Evolutionary conservation across 2,888 invertebrate species (phyloP).

Genomic region (Drosophila picticornis): DNA sequence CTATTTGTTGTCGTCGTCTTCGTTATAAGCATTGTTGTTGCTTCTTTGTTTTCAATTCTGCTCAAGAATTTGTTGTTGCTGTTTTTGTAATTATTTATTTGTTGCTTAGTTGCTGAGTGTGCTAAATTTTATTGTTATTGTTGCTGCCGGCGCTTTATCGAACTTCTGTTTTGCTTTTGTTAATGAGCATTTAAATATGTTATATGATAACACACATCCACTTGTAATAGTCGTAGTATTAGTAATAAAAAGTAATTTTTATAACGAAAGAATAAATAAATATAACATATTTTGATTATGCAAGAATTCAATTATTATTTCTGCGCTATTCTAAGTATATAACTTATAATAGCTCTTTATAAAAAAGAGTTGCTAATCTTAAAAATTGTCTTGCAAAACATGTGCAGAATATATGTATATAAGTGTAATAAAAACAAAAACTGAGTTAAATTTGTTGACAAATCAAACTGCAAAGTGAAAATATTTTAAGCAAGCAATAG

Average conservation of each 20-base stretch:
- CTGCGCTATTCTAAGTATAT: background rate
- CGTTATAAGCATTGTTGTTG: slow-evolving; percentile 27
- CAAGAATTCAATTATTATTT: background rate
- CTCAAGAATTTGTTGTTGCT: slow-evolving; percentile 33
- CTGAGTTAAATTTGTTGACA: background rate
- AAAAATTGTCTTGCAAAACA: background rate
- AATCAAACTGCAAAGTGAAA: slow-evolving; percentile 3
- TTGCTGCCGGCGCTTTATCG: slow-evolving; percentile 50
- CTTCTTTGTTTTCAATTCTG: slow-evolving; percentile 52
- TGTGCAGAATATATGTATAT: background rate
- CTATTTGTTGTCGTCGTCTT: slow-evolving; percentile 64
- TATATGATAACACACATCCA: slow-evolving; percentile 54
- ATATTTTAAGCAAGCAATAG: background rate
- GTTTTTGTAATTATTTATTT: slow-evolving; percentile 33
- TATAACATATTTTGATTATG: background rate
- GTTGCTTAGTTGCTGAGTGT: slow-evolving; percentile 56
- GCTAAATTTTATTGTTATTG: slow-evolving; percentile 30
- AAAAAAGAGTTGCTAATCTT: too few relatives aligned
- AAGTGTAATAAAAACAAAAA: background rate
- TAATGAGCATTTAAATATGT: slow-evolving; percentile 66
- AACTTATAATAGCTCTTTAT: background rate
- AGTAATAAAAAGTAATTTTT: background rate
- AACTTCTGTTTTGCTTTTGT: slow-evolving; percentile 61
- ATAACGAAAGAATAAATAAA: background rate
- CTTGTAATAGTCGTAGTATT: background rate